Conservation (phyloP, 2,888 invertebrate species). For the Encarsia formosa region DNA sequence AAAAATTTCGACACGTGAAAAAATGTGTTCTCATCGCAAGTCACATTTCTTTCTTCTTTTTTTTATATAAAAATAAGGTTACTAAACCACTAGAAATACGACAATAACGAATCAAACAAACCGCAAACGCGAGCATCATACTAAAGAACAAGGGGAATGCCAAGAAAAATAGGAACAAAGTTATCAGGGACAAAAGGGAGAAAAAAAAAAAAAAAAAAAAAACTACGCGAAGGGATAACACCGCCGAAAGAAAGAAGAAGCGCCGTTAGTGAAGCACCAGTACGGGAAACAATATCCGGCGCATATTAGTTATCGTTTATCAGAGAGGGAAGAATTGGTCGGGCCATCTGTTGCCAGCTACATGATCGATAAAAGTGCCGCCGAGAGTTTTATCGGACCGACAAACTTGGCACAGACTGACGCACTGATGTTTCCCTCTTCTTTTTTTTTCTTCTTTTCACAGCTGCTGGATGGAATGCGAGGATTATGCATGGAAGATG, state of each 20-base stretch:
- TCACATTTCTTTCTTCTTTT: too few species aligned
- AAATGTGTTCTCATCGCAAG: too few species aligned
- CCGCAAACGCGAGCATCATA: background rate
- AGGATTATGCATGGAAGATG: too few species aligned
- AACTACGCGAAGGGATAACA: background rate
- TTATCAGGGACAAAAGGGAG: conserved; percentile 16
- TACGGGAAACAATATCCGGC: conserved; percentile 47
- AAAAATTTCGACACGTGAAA: too few species aligned
- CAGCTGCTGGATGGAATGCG: too few species aligned
- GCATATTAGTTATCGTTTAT: conserved; percentile 51
- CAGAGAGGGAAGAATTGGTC: conserved; percentile 43
- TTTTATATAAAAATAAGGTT: too few species aligned
- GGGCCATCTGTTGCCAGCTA: conserved; percentile 50
- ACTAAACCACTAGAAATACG: too few species aligned
- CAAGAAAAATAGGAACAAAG: conserved; percentile 11
- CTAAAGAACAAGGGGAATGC: background rate
- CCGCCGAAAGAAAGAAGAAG: conserved; percentile 1
- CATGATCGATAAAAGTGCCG: conserved; percentile 51
- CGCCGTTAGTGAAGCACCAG: conserved; percentile 40
- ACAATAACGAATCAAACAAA: too few species aligned
- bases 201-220: too few species aligned
- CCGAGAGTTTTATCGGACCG: conserved; percentile 50
- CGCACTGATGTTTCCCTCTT: too few species aligned
- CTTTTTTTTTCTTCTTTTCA: too few species aligned
- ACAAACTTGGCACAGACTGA: too few species aligned